These are phyloP conservation scores for Drosophila aff. DNA, from an alignment of 1,140 invertebrate species.

Conservation along the genomic window DNA sequence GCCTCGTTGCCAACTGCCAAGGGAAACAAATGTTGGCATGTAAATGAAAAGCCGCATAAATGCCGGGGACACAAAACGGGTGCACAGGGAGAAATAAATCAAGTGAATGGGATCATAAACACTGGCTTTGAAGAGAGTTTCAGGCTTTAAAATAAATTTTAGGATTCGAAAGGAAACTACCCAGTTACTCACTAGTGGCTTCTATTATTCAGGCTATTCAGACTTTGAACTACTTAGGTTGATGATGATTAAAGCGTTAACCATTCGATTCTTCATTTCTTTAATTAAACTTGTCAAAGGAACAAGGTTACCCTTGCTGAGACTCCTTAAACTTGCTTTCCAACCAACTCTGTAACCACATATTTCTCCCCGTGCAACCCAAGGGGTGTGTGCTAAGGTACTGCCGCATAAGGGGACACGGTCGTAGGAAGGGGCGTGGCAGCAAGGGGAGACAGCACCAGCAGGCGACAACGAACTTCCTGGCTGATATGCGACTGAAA, in stretches of 20 bases:
- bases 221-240: background rate
- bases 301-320: too few relatives aligned
- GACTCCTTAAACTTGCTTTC: background rate
- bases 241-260: too few relatives aligned
- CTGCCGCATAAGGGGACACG: slow-evolving; percentile 17
- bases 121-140: background rate
- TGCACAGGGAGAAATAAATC: slow-evolving; percentile 44
- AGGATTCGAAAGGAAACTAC: background rate
- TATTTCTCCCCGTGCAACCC: slow-evolving; percentile 17
- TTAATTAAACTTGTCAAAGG: background rate
- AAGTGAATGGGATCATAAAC: background rate
- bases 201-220: too few relatives aligned
- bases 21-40: slow-evolving; percentile 74
- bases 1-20: slow-evolving; percentile 27
- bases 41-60: slow-evolving; percentile 82
- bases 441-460: slow-evolving; percentile 20
- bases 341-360: too few relatives aligned
- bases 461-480: slow-evolving; percentile 49
- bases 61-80: slow-evolving; percentile 51
- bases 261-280: background rate
- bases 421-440: slow-evolving; percentile 27
- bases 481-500: slow-evolving; percentile 37
- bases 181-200: too few relatives aligned
- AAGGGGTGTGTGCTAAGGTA: slow-evolving; percentile 22
- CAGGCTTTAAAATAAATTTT: background rate